A percentile compares a stretch with the other conserved stretches of the same genome.
These are phyloP conservation scores for Zaprionus obscuricornis DNA, from an alignment of 2,888 invertebrate species.

Conservation along the genomic window DNA sequence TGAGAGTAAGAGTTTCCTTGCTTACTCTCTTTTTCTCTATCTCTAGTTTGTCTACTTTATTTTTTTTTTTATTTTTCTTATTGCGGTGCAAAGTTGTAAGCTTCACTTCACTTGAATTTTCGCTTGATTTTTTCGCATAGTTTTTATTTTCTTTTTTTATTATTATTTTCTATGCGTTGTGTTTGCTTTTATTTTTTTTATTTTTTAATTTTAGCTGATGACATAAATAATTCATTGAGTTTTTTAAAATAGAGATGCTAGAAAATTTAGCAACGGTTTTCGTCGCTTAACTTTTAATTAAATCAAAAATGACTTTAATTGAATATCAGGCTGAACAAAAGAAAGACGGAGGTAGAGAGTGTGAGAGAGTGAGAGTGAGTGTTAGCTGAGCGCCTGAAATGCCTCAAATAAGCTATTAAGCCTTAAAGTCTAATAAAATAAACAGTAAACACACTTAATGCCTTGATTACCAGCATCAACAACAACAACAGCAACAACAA, in stretches of 20 bases:
- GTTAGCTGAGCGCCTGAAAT: conserved; percentile 29
- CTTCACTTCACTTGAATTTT: conserved; percentile 26
- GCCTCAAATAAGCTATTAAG: conserved; percentile 69
- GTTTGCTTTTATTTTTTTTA: conserved; percentile 23
- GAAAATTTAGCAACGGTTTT: conserved; percentile 7
- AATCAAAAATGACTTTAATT: conserved; percentile 73
- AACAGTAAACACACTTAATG: conserved; percentile 80
- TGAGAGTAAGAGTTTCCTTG: conserved; percentile 74
- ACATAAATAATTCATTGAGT: conserved; percentile 67
- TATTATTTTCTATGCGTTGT: conserved; percentile 24
- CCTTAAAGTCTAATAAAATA: conserved; percentile 79
- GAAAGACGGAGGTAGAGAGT: background rate
- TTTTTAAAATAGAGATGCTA: background rate
- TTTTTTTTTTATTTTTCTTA: conserved; percentile 15
- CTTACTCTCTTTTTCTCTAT: conserved; percentile 32
- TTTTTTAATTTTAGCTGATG: conserved; percentile 25
- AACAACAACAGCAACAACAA: conserved; percentile 17
- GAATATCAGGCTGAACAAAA: conserved; percentile 51
- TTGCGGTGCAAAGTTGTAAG: conserved; percentile 52
- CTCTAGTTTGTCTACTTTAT: background rate
- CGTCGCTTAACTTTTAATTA: conserved; percentile 68
- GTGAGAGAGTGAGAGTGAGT: background rate
- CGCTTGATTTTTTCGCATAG: conserved; percentile 16
- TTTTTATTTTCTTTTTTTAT: conserved; percentile 5
- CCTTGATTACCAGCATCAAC: conserved; percentile 75